These are phyloP conservation scores for Tiliqua scincoides DNA, from an alignment of 2,113 vertebrate species.

Conservation along the genomic window DNA sequence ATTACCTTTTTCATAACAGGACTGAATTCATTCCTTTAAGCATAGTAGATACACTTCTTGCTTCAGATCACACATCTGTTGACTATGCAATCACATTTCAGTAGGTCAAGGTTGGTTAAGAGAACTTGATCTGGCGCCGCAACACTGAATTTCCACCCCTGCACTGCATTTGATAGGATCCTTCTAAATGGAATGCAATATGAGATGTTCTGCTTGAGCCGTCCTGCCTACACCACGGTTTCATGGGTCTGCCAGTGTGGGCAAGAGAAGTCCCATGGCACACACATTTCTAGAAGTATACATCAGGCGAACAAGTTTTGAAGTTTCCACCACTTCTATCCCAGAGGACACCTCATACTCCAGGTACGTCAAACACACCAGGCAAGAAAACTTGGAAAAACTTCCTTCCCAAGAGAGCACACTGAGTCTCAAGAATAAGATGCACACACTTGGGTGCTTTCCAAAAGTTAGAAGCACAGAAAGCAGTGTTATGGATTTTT, in stretches of 20 bases:
- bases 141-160: not conserved
- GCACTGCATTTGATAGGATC: rapidly evolving
- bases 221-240: rapidly evolving
- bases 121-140: not conserved
- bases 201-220: rapidly evolving
- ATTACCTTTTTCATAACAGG: conserved; percentile 25
- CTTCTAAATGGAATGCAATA: rapidly evolving
- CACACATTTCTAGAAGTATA: rapidly evolving
- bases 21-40: conserved; percentile 20
- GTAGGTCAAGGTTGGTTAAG: conserved; percentile 4
- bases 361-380: rapidly evolving
- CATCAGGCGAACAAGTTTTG: rapidly evolving
- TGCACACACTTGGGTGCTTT: too few relatives aligned
- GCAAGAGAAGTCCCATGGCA: rapidly evolving
- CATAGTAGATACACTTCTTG: not conserved
- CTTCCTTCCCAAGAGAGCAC: rapidly evolving
- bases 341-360: rapidly evolving
- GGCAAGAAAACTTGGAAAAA: rapidly evolving
- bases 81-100: conserved; percentile 1
- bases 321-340: rapidly evolving
- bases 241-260: rapidly evolving
- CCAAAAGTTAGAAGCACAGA: too few relatives aligned
- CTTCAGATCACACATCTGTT: not conserved
- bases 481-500: too few relatives aligned
- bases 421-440: not conserved